Evolutionary conservation across 2,113 vertebrate genomes (phyloP), one percentile per base, ranked within the genome.

Genomic region (Neolamprologus sp.): DNA sequence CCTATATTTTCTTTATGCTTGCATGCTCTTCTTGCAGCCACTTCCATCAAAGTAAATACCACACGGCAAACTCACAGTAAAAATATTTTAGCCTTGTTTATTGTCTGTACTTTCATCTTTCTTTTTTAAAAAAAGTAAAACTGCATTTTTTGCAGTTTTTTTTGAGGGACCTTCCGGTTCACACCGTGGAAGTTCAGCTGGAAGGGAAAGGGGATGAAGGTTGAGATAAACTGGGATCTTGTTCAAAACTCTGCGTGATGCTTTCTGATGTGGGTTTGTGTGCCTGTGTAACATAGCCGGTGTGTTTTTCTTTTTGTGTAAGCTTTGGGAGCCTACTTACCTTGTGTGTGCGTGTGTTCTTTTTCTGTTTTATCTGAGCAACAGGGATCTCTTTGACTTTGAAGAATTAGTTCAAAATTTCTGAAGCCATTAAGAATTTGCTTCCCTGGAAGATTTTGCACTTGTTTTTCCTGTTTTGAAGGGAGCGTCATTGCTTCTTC

Each of bases 211-310:
- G 35, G 78, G 88, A 93, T 93, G 91, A 95, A 93, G 88, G 91
- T 90, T 82, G 81, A 87, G 84, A 92, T 84, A 94, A 90, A 93
- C 92, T 95, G 93, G 95, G 94, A 95, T 80, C 88, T 86, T 65
- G 78, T 93, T 95, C 91, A 95, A 95, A 92, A 82, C 92, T 85
- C 95, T 94, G 94, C 94, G 91, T 94, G 93, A 91, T 19, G 35
- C 83, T 85, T 89, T 88, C 51, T 42, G 26, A 13, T 78, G 73
- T 51, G 73, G 16, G 45, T 51, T n/a, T 26, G 28, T 68, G 42
- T 85, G 75, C 28, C 5, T 86, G 33, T 85, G 82, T 73, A 31
- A 31, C 16, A 37, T 9, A 47, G 23, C 78, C 42, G n/a, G 35
- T 71, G 14, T 28, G 58, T 81, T 79, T 83, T 86, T 84, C 7